phyloP scores from a whole-genome alignment of 2,113 vertebrate genomes.

The Muscicapa adusta region DNA sequence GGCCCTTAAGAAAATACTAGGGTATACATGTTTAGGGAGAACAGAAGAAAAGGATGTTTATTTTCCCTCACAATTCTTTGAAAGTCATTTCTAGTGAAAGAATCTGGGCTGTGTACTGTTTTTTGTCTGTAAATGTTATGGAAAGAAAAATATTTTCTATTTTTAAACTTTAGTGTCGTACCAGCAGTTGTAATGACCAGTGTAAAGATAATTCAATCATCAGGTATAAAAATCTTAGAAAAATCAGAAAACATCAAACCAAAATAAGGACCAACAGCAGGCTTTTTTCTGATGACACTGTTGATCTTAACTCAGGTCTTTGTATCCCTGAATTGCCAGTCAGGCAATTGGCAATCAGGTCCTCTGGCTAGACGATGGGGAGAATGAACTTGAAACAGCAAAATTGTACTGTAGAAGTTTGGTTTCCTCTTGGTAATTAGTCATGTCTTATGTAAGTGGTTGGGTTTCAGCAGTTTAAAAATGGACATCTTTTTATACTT shows the following conservation, averaged over 20 bases:
- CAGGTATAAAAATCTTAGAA: not conserved
- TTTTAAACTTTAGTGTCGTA: not conserved
- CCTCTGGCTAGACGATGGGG: not conserved
- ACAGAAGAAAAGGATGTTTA: not conserved
- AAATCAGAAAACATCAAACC: not conserved
- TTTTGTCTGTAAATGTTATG: not conserved
- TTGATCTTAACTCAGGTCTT: not conserved
- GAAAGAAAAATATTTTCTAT: not conserved
- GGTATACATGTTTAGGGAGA: not conserved
- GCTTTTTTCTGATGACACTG: not conserved
- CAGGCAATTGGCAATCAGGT: not conserved
- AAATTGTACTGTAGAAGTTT: not conserved
- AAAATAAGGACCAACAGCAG: not conserved
- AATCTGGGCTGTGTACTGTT: not conserved
- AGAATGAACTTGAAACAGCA: not conserved
- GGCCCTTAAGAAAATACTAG: not conserved
- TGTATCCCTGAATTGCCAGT: not conserved
- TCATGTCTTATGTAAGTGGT: conserved; percentile 23
- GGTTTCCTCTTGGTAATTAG: conserved; percentile 31
- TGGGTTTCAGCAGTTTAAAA: conserved; percentile 40
- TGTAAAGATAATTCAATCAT: not conserved
- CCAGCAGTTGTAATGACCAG: not conserved
- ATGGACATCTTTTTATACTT: conserved; percentile 44
- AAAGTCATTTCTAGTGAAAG: not conserved
- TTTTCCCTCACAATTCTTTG: not conserved